A percentile compares a stretch with the other conserved stretches of the same genome.
phyloP scores from a whole-genome alignment of 2,113 vertebrate species.

The human region DNA sequence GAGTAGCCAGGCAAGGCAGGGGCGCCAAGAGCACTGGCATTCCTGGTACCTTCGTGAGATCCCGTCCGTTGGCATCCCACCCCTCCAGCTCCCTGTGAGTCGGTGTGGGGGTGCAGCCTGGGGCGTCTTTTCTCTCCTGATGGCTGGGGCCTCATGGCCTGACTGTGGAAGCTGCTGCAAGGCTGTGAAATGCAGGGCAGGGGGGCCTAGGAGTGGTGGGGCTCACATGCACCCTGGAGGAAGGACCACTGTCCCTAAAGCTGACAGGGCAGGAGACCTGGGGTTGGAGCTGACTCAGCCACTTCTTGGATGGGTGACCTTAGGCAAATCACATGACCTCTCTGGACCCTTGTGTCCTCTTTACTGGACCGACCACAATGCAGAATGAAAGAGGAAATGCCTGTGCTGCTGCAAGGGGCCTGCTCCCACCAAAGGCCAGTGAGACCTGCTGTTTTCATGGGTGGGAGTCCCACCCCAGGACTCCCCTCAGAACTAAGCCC shows the following conservation, averaged over 20 bases:
- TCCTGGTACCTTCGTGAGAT: not conserved
- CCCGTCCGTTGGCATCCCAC: not conserved
- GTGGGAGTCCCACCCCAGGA: not conserved
- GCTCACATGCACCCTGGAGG: not conserved
- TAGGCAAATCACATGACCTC: not conserved
- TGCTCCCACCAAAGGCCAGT: not conserved
- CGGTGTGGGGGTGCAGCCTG: not conserved
- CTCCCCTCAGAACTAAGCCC: not conserved
- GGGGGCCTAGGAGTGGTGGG: not conserved
- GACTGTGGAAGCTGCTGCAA: not conserved
- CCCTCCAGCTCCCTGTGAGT: not conserved
- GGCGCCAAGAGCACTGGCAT: not conserved
- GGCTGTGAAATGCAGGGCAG: not conserved
- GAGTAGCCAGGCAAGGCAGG: not conserved
- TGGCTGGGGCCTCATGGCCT: too few species aligned
- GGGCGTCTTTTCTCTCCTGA: not conserved
- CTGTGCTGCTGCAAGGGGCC: not conserved
- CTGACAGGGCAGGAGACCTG: not conserved
- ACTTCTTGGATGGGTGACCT: not conserved
- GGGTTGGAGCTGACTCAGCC: not conserved
- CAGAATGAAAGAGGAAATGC: not conserved
- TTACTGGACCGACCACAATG: not conserved
- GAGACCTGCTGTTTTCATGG: not conserved
- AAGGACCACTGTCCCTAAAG: not conserved
- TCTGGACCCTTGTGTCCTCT: not conserved